Conservation (phyloP, 2,888 invertebrate genomes). For the Belgica antarctica region DNA sequence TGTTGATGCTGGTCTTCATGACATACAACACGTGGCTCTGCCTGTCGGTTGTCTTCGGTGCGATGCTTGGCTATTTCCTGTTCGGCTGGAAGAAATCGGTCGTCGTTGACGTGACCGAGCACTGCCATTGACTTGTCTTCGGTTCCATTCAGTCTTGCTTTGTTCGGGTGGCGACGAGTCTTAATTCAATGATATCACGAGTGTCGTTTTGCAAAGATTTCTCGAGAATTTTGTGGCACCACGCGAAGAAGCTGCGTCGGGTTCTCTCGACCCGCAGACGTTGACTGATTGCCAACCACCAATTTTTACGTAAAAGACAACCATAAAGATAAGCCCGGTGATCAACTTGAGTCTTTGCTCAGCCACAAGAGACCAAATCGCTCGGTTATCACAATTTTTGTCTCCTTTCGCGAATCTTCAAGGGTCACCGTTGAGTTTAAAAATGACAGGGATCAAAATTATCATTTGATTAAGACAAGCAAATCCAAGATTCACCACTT, state of each 20-base stretch:
- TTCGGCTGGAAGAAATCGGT: conserved; percentile 96
- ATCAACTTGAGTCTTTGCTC: no score
- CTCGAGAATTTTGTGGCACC: not conserved
- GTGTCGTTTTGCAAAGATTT: not conserved
- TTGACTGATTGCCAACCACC: not conserved
- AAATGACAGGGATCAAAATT: no score
- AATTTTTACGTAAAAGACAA: no score
- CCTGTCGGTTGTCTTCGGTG: conserved; percentile 81
- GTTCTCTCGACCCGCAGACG: not conserved
- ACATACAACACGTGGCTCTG: conserved; percentile 95
- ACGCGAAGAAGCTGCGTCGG: not conserved
- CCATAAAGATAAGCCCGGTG: no score
- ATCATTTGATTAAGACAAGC: no score
- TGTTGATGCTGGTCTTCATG: conserved; percentile 96
- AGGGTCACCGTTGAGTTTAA: no score
- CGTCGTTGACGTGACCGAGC: conserved; percentile 91
- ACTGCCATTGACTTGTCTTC: conserved; percentile 72
- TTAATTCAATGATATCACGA: not conserved
- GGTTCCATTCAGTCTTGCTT: not conserved
- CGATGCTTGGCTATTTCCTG: conserved; percentile 87
- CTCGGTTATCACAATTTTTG: no score
- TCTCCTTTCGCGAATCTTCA: no score
- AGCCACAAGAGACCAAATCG: no score
- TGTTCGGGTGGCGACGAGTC: not conserved
- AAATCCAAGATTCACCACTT: no score